These are phyloP conservation scores for Halcyon leucocephala DNA, from an alignment of 2,797 vertebrate genomes.

Conservation along the genomic window DNA sequence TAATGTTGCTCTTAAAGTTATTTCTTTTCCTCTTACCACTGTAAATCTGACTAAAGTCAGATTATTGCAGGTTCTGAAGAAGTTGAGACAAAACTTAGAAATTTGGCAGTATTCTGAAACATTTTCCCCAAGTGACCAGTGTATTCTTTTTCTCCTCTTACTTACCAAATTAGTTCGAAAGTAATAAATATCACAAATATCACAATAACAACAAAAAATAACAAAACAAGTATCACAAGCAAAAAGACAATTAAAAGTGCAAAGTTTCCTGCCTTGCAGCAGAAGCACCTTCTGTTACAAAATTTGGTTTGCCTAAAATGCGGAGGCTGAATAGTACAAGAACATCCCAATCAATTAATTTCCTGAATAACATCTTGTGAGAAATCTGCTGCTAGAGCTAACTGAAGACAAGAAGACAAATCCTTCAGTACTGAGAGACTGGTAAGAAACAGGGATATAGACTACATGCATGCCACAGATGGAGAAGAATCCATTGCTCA, in stretches of 20 bases:
- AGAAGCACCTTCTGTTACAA: slow-evolving; percentile 3
- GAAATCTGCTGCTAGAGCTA: background rate
- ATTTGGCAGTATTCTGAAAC: background rate
- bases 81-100: background rate
- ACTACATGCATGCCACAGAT: background rate
- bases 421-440: background rate
- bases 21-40: background rate
- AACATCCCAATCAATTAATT: background rate
- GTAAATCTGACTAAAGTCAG: background rate
- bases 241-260: background rate
- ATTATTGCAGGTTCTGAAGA: background rate
- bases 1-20: background rate
- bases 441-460: background rate
- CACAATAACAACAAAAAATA: too few species aligned
- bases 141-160: background rate
- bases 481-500: background rate
- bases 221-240: background rate
- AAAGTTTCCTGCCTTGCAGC: background rate
- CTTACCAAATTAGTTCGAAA: background rate
- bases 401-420: background rate
- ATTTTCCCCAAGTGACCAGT: background rate
- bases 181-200: background rate
- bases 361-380: slow-evolving; percentile 16
- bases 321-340: background rate
- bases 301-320: background rate